A percentile compares a stretch with the other conserved stretches of the same genome.
Evolutionary conservation across 2,797 vertebrate genomes (phyloP).

Genomic region (Pseudocheirus occidentalis): DNA sequence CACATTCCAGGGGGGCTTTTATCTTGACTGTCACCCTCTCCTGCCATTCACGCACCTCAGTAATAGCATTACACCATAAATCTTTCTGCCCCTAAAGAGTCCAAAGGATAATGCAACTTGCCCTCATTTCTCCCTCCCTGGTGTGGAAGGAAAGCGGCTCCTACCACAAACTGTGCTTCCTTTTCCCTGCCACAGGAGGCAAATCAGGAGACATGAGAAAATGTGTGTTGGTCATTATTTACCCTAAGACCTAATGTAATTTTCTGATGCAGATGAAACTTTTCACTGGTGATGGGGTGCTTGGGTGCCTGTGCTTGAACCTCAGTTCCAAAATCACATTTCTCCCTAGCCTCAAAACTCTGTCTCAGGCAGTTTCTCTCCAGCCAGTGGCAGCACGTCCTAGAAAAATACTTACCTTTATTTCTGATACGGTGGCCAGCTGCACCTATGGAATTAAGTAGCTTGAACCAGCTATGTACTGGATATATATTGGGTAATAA

Average conservation of each 20-base stretch:
- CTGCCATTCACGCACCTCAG: slow-evolving; percentile 37
- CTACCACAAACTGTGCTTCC: background rate
- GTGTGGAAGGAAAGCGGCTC: background rate
- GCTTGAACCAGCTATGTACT: too few species aligned
- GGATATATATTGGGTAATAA: too few species aligned
- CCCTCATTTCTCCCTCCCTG: background rate
- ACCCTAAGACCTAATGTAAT: background rate
- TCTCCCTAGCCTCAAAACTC: too few species aligned
- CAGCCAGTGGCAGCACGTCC: too few species aligned
- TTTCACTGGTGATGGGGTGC: background rate
- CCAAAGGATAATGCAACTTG: background rate
- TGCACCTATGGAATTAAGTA: too few species aligned
- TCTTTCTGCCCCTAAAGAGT: background rate
- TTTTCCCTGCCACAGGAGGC: background rate
- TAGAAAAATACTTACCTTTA: too few species aligned
- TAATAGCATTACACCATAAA: background rate
- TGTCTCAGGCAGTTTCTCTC: too few species aligned
- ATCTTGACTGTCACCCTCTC: slow-evolving; percentile 23
- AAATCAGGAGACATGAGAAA: background rate
- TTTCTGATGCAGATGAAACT: background rate
- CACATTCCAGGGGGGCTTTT: slow-evolving; percentile 45
- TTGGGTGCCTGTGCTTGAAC: too few species aligned
- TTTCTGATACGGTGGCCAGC: too few species aligned
- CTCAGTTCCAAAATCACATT: too few species aligned
- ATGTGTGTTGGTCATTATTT: background rate